Evolutionary conservation across 2,797 vertebrate genomes (phyloP).

Genomic region (Centroberyx gerrardi): DNA sequence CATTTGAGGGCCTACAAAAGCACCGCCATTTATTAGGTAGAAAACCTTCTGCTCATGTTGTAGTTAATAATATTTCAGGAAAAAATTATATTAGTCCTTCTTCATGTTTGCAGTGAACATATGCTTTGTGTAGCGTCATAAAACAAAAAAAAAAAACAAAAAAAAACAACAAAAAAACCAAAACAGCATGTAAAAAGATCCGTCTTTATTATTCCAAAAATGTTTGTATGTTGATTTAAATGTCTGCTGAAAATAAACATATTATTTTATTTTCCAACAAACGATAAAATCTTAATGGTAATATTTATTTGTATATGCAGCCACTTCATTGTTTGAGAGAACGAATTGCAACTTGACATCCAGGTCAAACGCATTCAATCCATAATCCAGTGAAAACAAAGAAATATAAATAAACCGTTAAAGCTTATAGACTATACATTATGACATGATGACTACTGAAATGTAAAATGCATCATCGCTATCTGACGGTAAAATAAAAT

Average conservation of each 20-base stretch:
- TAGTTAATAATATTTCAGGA: background rate
- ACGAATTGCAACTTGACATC: conserved; percentile 3
- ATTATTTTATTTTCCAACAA: conserved; percentile 13
- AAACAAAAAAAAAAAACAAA: conserved; percentile 14
- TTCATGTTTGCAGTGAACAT: background rate
- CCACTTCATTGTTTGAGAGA: background rate
- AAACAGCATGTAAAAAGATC: conserved; percentile 26
- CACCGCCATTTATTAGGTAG: background rate
- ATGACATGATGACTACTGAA: conserved; percentile 26
- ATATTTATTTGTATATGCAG: conserved; percentile 10
- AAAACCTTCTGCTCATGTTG: background rate
- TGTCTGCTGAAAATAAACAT: background rate
- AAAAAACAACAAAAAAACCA: background rate
- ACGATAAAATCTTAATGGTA: conserved; percentile 18
- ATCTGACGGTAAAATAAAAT: conserved; percentile 23
- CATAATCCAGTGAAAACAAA: conserved; percentile 37
- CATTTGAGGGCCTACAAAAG: background rate
- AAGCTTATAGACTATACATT: conserved; percentile 1
- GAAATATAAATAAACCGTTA: conserved; percentile 44
- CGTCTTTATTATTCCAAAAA: conserved; percentile 56
- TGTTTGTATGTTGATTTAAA: conserved; percentile 5
- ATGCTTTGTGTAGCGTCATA: background rate
- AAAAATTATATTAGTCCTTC: background rate
- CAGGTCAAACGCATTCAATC: background rate
- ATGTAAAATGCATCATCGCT: conserved; percentile 43